phyloP scores from a whole-genome alignment of 2,113 vertebrate species.

The Collichthys lucidus region DNA sequence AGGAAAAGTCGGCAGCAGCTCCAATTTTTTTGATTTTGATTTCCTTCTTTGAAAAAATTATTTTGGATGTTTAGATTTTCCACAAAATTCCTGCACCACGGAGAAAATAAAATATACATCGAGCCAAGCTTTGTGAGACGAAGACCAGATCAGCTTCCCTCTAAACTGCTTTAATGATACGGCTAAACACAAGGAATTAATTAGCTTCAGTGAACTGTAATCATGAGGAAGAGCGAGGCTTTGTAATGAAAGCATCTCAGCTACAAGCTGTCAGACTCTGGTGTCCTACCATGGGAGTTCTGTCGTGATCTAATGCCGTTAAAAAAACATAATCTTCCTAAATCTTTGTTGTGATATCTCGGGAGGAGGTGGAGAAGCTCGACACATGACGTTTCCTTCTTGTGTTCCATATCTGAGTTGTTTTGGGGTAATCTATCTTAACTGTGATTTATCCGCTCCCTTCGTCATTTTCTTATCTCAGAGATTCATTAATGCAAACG shows the following conservation, averaged over 20 bases:
- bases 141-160: conserved; percentile 26
- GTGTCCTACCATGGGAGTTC: conserved; percentile 7
- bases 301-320: conserved; percentile 16
- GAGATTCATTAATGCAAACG: conserved; percentile 44
- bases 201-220: background rate
- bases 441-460: conserved; percentile 6
- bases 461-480: conserved; percentile 59
- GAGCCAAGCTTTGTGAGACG: conserved; percentile 20
- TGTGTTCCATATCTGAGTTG: conserved; percentile 10
- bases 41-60: conserved; percentile 12
- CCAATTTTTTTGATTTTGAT: conserved; percentile 15
- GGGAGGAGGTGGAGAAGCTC: conserved; percentile 7
- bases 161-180: conserved; percentile 15
- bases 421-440: conserved; percentile 9
- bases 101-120: conserved; percentile 32
- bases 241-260: conserved; percentile 30
- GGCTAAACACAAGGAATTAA: background rate
- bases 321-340: conserved; percentile 1
- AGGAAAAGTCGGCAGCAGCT: conserved; percentile 5
- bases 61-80: conserved; percentile 38
- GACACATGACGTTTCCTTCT: conserved; percentile 14
- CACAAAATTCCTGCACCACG: conserved; percentile 42
- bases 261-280: conserved; percentile 13
- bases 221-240: conserved; percentile 3
- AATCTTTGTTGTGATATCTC: conserved; percentile 33